Evolutionary conservation across 2,113 vertebrate species (phyloP).

Genomic region (Spermophilus dauricus): DNA sequence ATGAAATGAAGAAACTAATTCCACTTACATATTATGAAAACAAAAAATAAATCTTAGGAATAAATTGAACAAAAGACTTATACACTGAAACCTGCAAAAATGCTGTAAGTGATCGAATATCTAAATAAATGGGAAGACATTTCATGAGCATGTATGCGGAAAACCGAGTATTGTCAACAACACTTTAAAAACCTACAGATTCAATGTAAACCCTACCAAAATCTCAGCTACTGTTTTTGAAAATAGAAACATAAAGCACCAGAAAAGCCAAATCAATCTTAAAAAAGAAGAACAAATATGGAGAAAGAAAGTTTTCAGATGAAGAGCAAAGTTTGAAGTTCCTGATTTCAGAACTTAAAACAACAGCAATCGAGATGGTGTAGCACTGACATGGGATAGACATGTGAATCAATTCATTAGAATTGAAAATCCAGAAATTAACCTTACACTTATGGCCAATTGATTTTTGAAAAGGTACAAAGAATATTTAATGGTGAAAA

Average conservation of each 20-base stretch:
- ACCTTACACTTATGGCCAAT: background rate
- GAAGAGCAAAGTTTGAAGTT: background rate
- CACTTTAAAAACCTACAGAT: background rate
- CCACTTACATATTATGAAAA: background rate
- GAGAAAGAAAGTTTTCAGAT: background rate
- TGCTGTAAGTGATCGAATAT: background rate
- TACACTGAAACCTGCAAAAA: background rate
- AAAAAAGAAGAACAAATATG: background rate
- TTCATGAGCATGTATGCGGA: background rate
- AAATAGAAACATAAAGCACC: background rate
- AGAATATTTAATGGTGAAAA: background rate
- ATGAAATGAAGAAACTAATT: slow-evolving; percentile 14
- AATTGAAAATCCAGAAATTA: background rate
- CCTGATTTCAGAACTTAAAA: background rate
- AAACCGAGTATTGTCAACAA: background rate
- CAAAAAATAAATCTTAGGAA: background rate
- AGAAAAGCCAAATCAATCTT: background rate
- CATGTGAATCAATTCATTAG: background rate
- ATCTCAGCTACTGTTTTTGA: background rate
- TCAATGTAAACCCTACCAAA: background rate
- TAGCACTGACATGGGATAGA: background rate
- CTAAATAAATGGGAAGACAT: background rate
- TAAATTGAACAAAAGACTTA: background rate
- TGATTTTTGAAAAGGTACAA: background rate
- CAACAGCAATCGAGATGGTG: background rate